Conservation (phyloP, 2,113 vertebrate genomes). For the Oreotrochilus melanogaster region DNA sequence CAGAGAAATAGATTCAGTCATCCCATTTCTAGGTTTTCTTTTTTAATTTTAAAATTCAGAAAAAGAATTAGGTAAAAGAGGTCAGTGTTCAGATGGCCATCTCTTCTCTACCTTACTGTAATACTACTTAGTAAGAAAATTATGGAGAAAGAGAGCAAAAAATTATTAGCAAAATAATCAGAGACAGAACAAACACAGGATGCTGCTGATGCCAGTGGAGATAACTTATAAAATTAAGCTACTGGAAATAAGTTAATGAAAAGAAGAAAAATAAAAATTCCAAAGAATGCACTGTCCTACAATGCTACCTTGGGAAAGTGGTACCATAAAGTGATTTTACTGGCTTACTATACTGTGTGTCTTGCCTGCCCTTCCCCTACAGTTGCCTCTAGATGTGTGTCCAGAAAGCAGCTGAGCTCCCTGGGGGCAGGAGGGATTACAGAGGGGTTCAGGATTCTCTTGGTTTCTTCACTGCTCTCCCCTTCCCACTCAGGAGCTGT, state of each 20-base stretch:
- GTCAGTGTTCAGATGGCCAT: background rate
- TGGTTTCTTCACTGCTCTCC: background rate
- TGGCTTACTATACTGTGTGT: background rate
- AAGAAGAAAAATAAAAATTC: background rate
- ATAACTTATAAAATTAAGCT: background rate
- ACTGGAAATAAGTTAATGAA: background rate
- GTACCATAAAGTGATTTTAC: background rate
- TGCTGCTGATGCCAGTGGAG: background rate
- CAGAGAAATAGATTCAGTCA: background rate
- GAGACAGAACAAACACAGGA: background rate
- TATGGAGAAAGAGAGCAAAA: background rate
- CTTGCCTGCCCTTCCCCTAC: background rate
- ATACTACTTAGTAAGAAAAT: background rate
- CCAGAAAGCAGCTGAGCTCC: background rate
- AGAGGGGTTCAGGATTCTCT: background rate
- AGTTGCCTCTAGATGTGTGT: background rate
- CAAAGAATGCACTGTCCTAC: background rate
- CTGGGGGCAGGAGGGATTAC: background rate
- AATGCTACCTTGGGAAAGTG: background rate
- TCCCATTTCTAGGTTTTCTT: background rate
- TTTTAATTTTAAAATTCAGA: background rate
- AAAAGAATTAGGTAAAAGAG: background rate
- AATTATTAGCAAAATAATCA: background rate
- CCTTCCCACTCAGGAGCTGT: background rate
- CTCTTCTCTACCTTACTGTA: background rate